Conservation (phyloP, 35 echinoderm and acorn worm species). For the Ptychodera flava region DNA sequence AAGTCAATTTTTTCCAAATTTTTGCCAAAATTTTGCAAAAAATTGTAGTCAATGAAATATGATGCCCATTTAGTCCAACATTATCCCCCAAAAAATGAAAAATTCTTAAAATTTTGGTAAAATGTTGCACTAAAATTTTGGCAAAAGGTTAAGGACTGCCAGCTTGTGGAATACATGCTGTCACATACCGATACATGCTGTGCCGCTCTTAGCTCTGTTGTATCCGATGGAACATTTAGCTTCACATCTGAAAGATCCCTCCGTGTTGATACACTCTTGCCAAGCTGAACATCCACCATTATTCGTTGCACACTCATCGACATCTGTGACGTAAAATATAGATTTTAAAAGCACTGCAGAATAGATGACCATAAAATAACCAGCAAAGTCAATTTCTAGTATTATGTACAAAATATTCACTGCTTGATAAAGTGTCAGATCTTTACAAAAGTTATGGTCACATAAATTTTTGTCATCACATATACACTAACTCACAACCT, state of each 20-base stretch:
- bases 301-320: slow-evolving; percentile 62
- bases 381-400: not conserved
- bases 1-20: too few relatives aligned
- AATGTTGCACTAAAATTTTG: too few relatives aligned
- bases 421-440: not conserved
- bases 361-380: not conserved
- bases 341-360: not conserved
- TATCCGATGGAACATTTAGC: slow-evolving; percentile 22
- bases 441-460: not conserved
- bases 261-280: slow-evolving; percentile 43
- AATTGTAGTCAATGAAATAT: too few relatives aligned
- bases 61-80: too few relatives aligned
- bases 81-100: too few relatives aligned
- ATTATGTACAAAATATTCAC: too few relatives aligned
- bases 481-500: not conserved
- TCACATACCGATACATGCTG: slow-evolving; percentile 71
- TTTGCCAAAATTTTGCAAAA: too few relatives aligned
- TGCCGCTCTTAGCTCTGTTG: slow-evolving; percentile 21
- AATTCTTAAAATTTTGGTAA: too few relatives aligned
- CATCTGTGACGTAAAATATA: slow-evolving; percentile 41
- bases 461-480: not conserved
- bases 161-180: too few relatives aligned
- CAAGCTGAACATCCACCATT: slow-evolving; percentile 27
- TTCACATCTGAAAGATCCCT: slow-evolving; percentile 42
- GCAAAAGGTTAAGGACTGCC: too few relatives aligned